Evolutionary conservation across 2,888 invertebrate genomes (phyloP).

Genomic region (Apamea anceps): DNA sequence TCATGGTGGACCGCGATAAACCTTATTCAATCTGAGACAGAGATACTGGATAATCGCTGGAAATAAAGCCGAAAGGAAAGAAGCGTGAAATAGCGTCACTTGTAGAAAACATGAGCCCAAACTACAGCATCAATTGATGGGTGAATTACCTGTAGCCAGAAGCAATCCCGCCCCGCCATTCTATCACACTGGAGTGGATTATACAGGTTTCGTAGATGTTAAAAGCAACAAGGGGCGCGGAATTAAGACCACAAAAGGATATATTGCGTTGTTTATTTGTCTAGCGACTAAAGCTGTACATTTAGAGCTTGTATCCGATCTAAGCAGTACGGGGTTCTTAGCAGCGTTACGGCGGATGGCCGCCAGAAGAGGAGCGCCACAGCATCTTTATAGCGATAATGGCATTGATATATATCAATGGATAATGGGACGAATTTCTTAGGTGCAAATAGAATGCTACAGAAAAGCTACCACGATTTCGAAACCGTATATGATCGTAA

Average conservation of each 20-base stretch:
- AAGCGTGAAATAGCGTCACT: too few relatives aligned
- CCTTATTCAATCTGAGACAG: constrained; percentile 28
- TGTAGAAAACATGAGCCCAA: too few relatives aligned
- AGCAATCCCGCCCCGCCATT: too few relatives aligned
- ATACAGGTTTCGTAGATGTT: neutral
- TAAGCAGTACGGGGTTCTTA: neutral
- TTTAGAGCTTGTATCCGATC: neutral
- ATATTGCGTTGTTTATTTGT: neutral
- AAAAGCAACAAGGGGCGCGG: neutral
- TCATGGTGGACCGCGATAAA: constrained; percentile 37
- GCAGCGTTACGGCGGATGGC: neutral
- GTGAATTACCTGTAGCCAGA: too few relatives aligned
- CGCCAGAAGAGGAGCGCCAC: neutral
- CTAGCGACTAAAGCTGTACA: neutral
- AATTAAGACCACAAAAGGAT: neutral
- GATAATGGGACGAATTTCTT: neutral
- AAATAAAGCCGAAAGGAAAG: too few relatives aligned
- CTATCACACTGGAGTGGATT: constrained; percentile 20
- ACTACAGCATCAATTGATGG: too few relatives aligned
- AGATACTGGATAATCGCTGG: neutral
- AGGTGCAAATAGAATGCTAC: neutral
- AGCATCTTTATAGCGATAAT: neutral
- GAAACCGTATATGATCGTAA: neutral
- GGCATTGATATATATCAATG: too few relatives aligned
- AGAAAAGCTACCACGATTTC: neutral